These are phyloP conservation scores for Phataginus tricuspis DNA, from an alignment of 2,797 vertebrate species.

Conservation along the genomic window DNA sequence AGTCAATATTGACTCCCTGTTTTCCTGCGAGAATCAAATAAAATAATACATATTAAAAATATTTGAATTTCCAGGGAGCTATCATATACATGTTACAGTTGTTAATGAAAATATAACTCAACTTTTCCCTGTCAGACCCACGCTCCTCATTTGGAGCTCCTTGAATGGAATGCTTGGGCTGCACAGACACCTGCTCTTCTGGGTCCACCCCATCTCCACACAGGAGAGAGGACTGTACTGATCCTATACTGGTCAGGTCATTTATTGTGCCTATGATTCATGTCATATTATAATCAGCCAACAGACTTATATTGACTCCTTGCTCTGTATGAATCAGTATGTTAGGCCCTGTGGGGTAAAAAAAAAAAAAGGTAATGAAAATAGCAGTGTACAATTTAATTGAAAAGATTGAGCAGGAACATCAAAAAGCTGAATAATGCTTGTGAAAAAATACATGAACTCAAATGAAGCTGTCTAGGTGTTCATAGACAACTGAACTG, in stretches of 20 bases:
- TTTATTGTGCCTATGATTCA: background rate
- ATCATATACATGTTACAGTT: background rate
- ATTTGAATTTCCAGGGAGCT: constrained; percentile 13
- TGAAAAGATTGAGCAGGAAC: background rate
- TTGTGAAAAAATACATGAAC: background rate
- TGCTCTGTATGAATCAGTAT: background rate
- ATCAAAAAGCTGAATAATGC: background rate
- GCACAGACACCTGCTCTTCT: background rate
- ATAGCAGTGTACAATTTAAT: background rate
- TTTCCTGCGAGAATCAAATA: background rate
- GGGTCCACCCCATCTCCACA: background rate
- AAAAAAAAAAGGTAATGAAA: background rate
- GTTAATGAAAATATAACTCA: background rate
- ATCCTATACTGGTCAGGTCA: background rate
- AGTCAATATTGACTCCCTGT: background rate
- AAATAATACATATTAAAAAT: background rate
- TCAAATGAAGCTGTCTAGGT: constrained; percentile 19
- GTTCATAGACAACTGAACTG: background rate
- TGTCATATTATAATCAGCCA: constrained; percentile 13
- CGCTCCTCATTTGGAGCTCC: background rate
- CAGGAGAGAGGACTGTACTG: background rate
- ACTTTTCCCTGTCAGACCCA: background rate
- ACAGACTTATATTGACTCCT: background rate
- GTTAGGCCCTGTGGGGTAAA: background rate
- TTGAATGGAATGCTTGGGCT: background rate